Evolutionary conservation across 2,797 vertebrate genomes (phyloP).

Genomic region (Phalanger gymnotis): DNA sequence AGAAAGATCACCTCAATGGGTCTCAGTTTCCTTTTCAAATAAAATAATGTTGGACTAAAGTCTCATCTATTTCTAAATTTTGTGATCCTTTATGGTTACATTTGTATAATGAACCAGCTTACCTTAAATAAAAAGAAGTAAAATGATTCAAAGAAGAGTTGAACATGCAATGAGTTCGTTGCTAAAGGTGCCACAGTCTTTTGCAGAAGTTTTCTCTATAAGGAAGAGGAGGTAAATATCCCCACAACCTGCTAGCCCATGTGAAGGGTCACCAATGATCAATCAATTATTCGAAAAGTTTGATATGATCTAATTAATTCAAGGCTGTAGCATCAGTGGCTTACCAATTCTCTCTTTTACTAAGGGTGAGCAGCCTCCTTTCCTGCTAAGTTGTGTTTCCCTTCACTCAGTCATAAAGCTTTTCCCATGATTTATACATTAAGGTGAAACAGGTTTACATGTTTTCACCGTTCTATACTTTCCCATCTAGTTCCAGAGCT

Average conservation of each 20-base stretch:
- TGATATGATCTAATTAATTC: neutral
- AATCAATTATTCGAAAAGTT: neutral
- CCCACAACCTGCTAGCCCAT: neutral
- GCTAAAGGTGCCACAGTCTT: neutral
- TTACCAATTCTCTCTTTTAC: neutral
- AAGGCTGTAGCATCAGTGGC: neutral
- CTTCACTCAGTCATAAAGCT: neutral
- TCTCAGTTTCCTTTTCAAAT: neutral
- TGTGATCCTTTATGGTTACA: neutral
- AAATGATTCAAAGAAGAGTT: neutral
- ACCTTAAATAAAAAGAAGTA: neutral
- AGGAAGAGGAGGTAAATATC: neutral
- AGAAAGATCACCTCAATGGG: neutral
- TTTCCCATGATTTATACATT: neutral
- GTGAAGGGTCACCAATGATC: neutral
- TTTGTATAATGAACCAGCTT: neutral
- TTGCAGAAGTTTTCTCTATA: neutral
- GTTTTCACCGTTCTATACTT: neutral
- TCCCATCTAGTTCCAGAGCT: neutral
- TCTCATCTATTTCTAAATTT: neutral
- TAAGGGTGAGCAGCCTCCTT: neutral
- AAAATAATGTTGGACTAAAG: neutral
- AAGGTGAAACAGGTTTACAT: neutral
- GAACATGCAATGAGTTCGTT: neutral
- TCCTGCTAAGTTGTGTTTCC: neutral